These are phyloP conservation scores for Lepilemur ruficaudatus DNA, from an alignment of 2,797 vertebrate genomes.

Conservation along the genomic window DNA sequence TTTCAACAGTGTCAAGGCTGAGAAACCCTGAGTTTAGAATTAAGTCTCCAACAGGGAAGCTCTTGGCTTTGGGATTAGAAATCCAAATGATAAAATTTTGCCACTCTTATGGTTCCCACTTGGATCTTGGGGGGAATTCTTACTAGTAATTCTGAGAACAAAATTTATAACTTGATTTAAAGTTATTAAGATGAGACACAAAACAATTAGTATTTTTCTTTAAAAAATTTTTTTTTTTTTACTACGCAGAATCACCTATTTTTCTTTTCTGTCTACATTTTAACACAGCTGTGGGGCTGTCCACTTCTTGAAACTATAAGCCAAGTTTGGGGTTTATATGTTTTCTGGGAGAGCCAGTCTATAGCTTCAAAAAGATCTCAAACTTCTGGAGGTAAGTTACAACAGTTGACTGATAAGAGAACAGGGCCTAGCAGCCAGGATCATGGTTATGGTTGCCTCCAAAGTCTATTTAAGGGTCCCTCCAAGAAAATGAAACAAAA, in stretches of 20 bases:
- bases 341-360: neutral
- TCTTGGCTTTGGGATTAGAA: slow-evolving; percentile 39
- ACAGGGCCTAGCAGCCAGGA: neutral
- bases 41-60: neutral
- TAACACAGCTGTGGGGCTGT: neutral
- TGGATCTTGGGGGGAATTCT: neutral
- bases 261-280: slow-evolving; percentile 8
- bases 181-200: neutral
- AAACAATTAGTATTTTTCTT: neutral
- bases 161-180: neutral
- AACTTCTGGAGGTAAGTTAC: slow-evolving; percentile 8
- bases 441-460: neutral
- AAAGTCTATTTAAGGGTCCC: neutral
- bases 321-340: neutral
- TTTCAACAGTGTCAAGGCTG: neutral
- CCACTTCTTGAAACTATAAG: neutral
- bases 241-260: neutral
- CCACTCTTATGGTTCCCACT: neutral
- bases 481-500: slow-evolving; percentile 30
- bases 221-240: neutral
- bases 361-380: slow-evolving; percentile 19
- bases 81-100: neutral
- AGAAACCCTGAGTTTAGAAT: neutral
- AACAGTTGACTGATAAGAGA: neutral
- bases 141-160: slow-evolving; percentile 30